Percentiles rank a stretch among this genome's conserved stretches.
Conservation (phyloP, 64 coral and sea anemone genomes). For the Dendrophyllia cribrosa region DNA sequence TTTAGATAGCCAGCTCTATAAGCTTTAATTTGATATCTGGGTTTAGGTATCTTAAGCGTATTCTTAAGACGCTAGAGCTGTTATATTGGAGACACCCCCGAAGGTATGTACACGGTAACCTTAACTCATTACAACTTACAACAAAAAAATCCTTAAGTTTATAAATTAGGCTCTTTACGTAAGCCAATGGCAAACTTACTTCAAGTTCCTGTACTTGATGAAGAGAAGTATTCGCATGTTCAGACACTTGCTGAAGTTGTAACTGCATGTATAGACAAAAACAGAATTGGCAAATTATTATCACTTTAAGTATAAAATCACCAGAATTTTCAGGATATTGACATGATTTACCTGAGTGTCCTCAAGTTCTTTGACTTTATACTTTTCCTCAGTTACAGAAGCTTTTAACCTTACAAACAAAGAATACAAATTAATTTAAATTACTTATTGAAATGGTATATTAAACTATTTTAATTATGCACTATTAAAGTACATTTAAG, state of each 20-base stretch:
- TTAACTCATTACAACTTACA: no score
- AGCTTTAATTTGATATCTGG: no score
- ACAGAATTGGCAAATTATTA: neutral
- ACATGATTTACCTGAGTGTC: conserved; percentile 69
- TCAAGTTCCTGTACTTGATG: conserved; percentile 96
- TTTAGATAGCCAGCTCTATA: no score
- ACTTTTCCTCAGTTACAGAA: conserved; percentile 88
- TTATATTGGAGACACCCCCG: no score
- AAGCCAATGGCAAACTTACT: conserved; percentile 36
- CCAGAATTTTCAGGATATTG: neutral
- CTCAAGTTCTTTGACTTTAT: conserved; percentile 91
- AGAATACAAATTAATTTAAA: neutral
- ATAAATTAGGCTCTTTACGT: no score
- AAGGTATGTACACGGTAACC: no score
- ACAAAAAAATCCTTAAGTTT: no score
- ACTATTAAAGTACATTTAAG: neutral
- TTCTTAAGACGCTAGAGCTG: no score
- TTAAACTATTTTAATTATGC: no score
- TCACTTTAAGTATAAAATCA: no score
- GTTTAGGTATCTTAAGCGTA: no score
- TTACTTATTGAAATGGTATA: no score
- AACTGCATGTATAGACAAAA: conserved; percentile 55
- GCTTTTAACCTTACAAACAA: conserved; percentile 74
- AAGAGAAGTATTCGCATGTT: conserved; percentile 91
- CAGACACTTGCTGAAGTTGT: conserved; percentile 93